These are phyloP conservation scores for Prionace glauca DNA, from an alignment of 2,797 vertebrate genomes.

Conservation along the genomic window DNA sequence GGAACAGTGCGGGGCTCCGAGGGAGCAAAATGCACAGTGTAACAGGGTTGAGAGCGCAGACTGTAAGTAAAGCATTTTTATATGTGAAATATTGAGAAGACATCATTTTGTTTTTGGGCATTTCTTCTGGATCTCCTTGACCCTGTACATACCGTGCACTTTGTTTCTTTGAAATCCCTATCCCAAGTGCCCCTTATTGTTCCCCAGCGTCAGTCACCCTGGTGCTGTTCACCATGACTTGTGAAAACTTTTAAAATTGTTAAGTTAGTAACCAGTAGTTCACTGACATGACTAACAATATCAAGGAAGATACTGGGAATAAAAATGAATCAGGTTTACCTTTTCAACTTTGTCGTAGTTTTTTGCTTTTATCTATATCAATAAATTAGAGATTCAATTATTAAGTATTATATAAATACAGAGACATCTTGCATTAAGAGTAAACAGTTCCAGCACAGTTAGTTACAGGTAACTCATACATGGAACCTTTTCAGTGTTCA, in stretches of 20 bases:
- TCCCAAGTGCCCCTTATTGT: too few species aligned
- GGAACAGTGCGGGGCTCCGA: too few species aligned
- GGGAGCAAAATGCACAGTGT: too few species aligned
- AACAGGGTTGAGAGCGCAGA: too few species aligned
- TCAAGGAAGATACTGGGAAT: neutral
- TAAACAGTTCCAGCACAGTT: neutral
- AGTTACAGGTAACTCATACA: neutral
- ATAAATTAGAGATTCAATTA: slow-evolving; percentile 50
- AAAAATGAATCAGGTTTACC: slow-evolving; percentile 64
- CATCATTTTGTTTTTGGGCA: too few species aligned
- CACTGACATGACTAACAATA: neutral
- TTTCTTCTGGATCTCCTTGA: too few species aligned
- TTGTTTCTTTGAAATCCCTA: too few species aligned
- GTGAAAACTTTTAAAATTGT: slow-evolving; percentile 9
- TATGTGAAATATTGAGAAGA: too few species aligned
- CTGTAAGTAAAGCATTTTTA: too few species aligned
- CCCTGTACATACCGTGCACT: too few species aligned
- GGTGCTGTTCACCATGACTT: neutral
- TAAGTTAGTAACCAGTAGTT: neutral
- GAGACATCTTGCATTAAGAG: neutral
- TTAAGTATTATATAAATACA: slow-evolving; percentile 41
- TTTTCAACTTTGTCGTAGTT: slow-evolving; percentile 99
- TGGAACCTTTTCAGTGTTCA: neutral
- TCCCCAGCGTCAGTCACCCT: too few species aligned
- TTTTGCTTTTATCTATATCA: slow-evolving; percentile 96